Conservation (phyloP, 2,113 vertebrate species). For the Coryphaenoides rupestris region DNA sequence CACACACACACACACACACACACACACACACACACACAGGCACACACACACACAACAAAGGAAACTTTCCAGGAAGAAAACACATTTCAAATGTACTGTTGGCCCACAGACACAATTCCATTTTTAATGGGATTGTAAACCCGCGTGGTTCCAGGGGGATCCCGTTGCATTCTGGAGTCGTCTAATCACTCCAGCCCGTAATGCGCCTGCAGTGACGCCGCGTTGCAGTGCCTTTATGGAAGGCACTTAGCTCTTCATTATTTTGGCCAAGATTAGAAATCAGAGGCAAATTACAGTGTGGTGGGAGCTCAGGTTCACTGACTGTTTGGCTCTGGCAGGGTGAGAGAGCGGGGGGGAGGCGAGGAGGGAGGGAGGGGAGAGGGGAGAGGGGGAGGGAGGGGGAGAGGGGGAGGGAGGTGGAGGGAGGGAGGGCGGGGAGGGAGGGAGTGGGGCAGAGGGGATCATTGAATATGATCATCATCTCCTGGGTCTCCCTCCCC, state of each 20-base stretch:
- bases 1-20: too few species aligned
- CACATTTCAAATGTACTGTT: conserved; percentile 71
- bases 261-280: conserved; percentile 68
- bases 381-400: too few species aligned
- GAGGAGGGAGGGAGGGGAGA: too few species aligned
- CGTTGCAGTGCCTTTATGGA: conserved; percentile 56
- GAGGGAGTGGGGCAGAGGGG: too few species aligned
- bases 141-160: conserved; percentile 73
- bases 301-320: conserved; percentile 42
- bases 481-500: too few species aligned
- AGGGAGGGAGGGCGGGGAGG: too few species aligned
- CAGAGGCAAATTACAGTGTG: conserved; percentile 59
- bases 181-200: conserved; percentile 73
- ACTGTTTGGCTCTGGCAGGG: too few species aligned
- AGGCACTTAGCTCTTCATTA: conserved; percentile 63
- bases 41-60: conserved; percentile 42
- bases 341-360: too few species aligned
- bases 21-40: too few species aligned
- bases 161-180: conserved; percentile 69
- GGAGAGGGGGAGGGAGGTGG: too few species aligned
- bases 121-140: conserved; percentile 78
- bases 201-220: conserved; percentile 68
- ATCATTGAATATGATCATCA: too few species aligned
- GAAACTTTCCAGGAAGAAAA: conserved; percentile 47
- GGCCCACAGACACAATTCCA: conserved; percentile 75